Evolutionary conservation across 2,113 vertebrate genomes (phyloP), one percentile per base, ranked within the genome.

Genomic region (Petrocephalus microphthalmus): DNA sequence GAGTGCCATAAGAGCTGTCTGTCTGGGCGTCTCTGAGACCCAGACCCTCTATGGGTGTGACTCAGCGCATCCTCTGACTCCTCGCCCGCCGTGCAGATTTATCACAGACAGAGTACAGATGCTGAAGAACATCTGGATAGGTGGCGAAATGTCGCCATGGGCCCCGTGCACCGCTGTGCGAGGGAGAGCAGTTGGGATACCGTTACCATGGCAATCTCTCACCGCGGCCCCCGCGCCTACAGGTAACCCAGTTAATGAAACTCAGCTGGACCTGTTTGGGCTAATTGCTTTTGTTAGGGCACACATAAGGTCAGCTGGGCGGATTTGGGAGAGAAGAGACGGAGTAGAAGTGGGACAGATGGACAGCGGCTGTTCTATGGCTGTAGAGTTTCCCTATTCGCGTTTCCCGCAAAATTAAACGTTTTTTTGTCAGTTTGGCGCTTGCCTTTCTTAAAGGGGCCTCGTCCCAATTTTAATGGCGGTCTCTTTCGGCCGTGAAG

Each of bases 41-140:
- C 42, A 47, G 19, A 83, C 2, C 45, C 37, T n/a, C 45, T 11
- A 4, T 83, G 42, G 45, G 81, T 8, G 81, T 45, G 81, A 83
- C 19, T 83, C 81, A 47, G 42, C 49, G 81, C 20, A 83, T 49
- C 49, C 19, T n/a, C 3, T 0, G 15, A 22, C 84, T 13, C 25
- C 25, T 53, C 7, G 8, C 81, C 19, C 25, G 13, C 84, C 17
- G 47, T 85, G 84, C 51, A 85, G 49, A 85, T 45, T 49, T 29
- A 85, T 85, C 84, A 85, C 84, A 52, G 84, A 29, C 11, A 85
- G 45, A 85, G 47, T 29, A 33, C 84, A 85, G 84, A 53, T 53
- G 84, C 84, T 53, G 8, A 33, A 49, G 83, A 85, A 52, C 51
- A 85, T 53, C 84, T 53, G 84, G 47, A n/a, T 85, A 85, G 84